phyloP scores from a whole-genome alignment of 1,140 invertebrate species.

The Pseudomyrmex sp. region DNA sequence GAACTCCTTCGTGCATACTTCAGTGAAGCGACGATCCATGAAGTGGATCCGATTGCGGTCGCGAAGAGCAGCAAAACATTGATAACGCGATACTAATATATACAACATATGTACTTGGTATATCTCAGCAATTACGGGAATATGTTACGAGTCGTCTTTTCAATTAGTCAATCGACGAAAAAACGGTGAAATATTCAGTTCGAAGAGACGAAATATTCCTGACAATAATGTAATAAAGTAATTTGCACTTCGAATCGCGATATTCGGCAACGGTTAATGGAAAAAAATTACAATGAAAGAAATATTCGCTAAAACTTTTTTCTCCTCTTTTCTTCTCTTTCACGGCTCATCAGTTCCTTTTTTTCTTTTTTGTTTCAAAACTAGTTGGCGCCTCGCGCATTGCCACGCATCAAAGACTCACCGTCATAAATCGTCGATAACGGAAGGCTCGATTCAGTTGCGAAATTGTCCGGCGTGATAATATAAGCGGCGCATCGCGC shows the following conservation, averaged over 20 bases:
- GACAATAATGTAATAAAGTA: conserved; percentile 5
- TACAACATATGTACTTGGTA: background rate
- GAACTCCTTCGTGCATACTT: background rate
- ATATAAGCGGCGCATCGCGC: conserved; percentile 26
- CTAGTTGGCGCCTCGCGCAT: background rate
- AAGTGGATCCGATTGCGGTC: background rate
- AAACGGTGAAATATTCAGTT: conserved; percentile 4
- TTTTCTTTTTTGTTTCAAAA: background rate
- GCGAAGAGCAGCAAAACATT: background rate
- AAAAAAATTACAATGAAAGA: background rate
- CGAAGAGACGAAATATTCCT: conserved; percentile 14
- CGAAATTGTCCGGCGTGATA: conserved; percentile 24
- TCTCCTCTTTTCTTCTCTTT: too few species aligned
- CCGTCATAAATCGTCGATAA: conserved; percentile 29
- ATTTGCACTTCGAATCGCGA: conserved; percentile 21
- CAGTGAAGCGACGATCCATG: background rate
- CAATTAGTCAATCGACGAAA: conserved; percentile 27
- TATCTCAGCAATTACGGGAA: conserved; percentile 42
- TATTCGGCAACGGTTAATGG: background rate
- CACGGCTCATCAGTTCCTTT: too few species aligned
- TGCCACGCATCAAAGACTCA: conserved; percentile 1
- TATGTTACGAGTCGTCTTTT: conserved; percentile 8
- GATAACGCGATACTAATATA: conserved; percentile 35
- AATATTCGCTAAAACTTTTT: background rate
- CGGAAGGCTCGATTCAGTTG: conserved; percentile 30